Percentiles rank a stretch among this genome's conserved stretches.
Conservation (phyloP, 2,113 vertebrate genomes). For the Takifugu flavidus region DNA sequence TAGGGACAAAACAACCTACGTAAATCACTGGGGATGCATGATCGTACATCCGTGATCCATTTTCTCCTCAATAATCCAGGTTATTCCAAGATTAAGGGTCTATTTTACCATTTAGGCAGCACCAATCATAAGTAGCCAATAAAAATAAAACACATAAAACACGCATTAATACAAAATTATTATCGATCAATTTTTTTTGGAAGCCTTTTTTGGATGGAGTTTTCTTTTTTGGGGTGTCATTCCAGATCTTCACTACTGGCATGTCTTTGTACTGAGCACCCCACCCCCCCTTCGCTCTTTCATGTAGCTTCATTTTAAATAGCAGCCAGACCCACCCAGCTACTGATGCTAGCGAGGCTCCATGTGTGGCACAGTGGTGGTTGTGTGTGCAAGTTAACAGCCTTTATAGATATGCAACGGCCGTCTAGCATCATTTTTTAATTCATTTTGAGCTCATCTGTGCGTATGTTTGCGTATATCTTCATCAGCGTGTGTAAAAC, state of each 20-base stretch:
- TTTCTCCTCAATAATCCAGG: no score
- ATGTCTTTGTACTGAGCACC: conserved; percentile 20
- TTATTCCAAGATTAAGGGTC: no score
- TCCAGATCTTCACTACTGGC: background rate
- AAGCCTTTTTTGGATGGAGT: no score
- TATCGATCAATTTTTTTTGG: no score
- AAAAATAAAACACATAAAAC: no score
- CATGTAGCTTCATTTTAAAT: conserved; percentile 54
- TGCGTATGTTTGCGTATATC: conserved; percentile 16
- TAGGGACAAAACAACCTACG: no score
- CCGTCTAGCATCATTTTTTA: background rate
- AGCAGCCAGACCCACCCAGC: conserved; percentile 45
- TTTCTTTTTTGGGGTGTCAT: conserved; percentile 14
- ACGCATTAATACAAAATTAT: no score
- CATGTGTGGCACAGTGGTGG: conserved; percentile 14
- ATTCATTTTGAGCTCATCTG: conserved; percentile 7
- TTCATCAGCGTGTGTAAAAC: conserved; percentile 15
- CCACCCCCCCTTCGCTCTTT: conserved; percentile 15
- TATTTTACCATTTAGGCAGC: no score
- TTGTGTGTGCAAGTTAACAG: conserved; percentile 14
- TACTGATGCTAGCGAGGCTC: conserved; percentile 27
- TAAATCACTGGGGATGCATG: no score
- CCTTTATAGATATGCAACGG: conserved; percentile 15
- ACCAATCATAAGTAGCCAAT: no score
- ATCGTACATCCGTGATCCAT: no score